Base-by-base conservation (phyloP, 2,888 invertebrate genomes). In the Odontothrips loti region DNA sequence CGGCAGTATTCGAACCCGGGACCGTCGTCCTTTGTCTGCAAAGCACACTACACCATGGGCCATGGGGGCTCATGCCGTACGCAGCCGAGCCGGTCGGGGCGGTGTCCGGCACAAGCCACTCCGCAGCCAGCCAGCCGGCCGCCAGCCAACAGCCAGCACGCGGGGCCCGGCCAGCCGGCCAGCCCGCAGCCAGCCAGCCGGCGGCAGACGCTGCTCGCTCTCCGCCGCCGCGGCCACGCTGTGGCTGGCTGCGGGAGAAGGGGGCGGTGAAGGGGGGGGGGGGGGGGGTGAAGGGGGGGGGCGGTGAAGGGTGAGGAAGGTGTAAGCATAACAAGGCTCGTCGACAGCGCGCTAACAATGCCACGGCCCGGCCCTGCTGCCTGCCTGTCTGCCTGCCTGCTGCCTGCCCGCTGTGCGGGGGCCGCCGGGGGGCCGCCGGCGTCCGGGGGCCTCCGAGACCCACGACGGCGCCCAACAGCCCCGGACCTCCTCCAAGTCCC, bases 261-360 rank as follows among this genome's bases (percentile, higher is more conserved):
- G 58, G n/a, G 58, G 15, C 20, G 17, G 58, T 6, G 58, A 17
- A 58, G 17, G 17, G 20, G 10, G 20, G 51, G 20, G 10, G 20
- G 10, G 20, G 10, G 51, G 51, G 20, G 20, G 58, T 15, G 58
- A 58, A 43, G 34, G 34, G 3, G 34, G 34, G 3, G 34, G 34
- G 34, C 34, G 34, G 34, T 6, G 34, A 43, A 43, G 34, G 34
- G 34, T 6, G 34, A 43, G 68, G 23, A 75, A 75, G 68, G 68
- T 75, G 68, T 75, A 75, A 6, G 68, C 68, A 75, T 75, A 75
- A 75, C 68, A 75, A 75, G 68, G 27, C 34, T 43, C 68, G 68
- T 75, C 68, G 68, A 75, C 68, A 27, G 68, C 23, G 27, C 68
- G 68, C 68, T 75, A 75, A 75, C 68, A 75, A 75, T 75, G 68